These are phyloP conservation scores for Hypomecis atomaria DNA, from an alignment of 2,888 invertebrate genomes.

Conservation along the genomic window DNA sequence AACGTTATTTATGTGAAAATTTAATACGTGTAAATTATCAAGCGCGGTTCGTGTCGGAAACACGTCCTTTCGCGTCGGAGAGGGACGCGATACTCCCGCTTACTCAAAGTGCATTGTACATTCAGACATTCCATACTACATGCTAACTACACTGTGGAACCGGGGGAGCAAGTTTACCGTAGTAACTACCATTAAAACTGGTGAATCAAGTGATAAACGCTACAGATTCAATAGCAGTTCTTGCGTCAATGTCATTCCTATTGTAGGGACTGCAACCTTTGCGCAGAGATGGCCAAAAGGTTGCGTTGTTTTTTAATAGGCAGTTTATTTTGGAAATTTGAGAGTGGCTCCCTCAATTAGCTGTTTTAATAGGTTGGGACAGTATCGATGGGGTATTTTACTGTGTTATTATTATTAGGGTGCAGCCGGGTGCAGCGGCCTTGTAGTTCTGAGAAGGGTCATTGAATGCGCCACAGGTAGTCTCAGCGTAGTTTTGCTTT, in stretches of 20 bases:
- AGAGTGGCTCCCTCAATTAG: background rate
- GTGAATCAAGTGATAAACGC: conserved; percentile 15
- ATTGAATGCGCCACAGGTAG: conserved; percentile 28
- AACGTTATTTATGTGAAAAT: conserved; percentile 1
- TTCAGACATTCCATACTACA: conserved; percentile 10
- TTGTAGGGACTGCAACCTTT: background rate
- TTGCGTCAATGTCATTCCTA: conserved; percentile 4
- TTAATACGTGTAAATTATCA: background rate
- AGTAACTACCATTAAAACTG: conserved; percentile 8
- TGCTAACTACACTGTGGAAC: conserved; percentile 6
- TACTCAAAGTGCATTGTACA: conserved; percentile 12
- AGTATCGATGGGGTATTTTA: conserved; percentile 11
- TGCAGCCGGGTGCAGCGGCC: conserved; percentile 18
- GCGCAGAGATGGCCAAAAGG: too few species aligned
- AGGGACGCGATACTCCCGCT: conserved; percentile 13
- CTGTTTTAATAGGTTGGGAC: too few species aligned
- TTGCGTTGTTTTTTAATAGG: too few species aligned
- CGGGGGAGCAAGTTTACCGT: conserved; percentile 12
- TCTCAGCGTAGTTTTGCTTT: conserved; percentile 6
- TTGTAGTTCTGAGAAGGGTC: conserved; percentile 31
- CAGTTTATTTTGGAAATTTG: too few species aligned
- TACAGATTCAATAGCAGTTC: conserved; percentile 4
- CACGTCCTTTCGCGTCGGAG: conserved; percentile 6
- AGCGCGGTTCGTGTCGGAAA: background rate
- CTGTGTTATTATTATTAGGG: conserved; percentile 25